Evolutionary conservation across 2,797 vertebrate genomes (phyloP), one percentile per base, ranked within the genome.

Genomic region (Enoplosus armatus): DNA sequence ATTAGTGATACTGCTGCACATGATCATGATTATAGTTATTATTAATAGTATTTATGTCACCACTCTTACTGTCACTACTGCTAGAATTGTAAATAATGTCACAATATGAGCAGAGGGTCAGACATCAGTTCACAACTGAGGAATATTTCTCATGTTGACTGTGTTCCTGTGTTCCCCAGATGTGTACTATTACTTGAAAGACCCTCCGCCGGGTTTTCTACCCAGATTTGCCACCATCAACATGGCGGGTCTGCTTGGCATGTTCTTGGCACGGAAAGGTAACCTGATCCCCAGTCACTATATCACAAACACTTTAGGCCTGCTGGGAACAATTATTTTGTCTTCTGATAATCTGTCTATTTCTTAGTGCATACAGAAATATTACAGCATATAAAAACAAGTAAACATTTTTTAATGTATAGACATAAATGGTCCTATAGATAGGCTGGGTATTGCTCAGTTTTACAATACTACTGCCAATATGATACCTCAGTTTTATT

Each of bases 191-290:
- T 98, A 96, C 93, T 89, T 99, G 87, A 97, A 95, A 92, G 96
- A 97, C 82, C 97, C 97, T 14, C 97, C 97, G 2, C 93, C 94
- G 37, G 97, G 96, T 24, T 98, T 98, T 85, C 84, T 98, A 35
- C 96, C 97, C 58, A 97, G 95, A 90, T 81, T 96, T 8, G 92
- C 95, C 63, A 90, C 97, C 29, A 95, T 99, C 90, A 93, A 96
- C 0, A 83, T 97, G 91, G 95, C 96, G 29, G 96, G 97, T 79
- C 89, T 98, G 74, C 92, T 95, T 43, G 97, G 97, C 35, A 72
- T 97, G 69, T 77, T 96, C 83, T 90, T 97, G 85, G 93, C 96
- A 63, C 95, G 96, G 72, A 97, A 95, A 97, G 97, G 97, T 99
- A 95, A 79, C 24, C n/a, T 2, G 6, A 59, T 11, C 12, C 2